Evolutionary conservation across 2,888 invertebrate genomes (phyloP), one percentile per base, ranked within the genome.

Genomic region (Rhamphomyia laevipes): DNA sequence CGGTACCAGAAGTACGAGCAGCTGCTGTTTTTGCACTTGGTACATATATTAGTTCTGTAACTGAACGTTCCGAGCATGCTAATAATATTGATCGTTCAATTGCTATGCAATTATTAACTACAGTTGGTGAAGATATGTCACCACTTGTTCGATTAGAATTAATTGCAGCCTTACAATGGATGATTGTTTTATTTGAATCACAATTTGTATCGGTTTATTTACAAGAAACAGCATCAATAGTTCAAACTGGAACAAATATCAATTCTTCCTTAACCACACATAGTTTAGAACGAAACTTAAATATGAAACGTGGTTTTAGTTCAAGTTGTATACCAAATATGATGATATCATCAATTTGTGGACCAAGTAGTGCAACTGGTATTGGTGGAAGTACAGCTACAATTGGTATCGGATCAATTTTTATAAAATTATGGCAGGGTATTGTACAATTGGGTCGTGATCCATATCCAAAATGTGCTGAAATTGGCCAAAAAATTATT

Each of bases 21-120:
- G 89, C 95, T 2, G 86, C 90, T 43, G 93, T 95, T 6, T 95
- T 85, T 73, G 96, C 97, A 13, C 74, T 99, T 53, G 97, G 96
- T 54, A 88, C 94, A 18, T 94, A 93, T 71, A 82, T 95, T 60
- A 88, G 86, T 66, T 86, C 86, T 33, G 84, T 85, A 40, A 78
- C 78, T 23, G 83, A 86, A 64, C 81, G 93, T 58, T 85, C 86
- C 45, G 92, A 94, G 64, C 95, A 96, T 71, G 92, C 93, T 41
- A 91, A 89, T 70, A 88, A 86, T 64, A 88, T 95, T 51, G 93
- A 95, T 74, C 91, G 94, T 63, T 84, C 86, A 59, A 86, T 97
- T 56, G 93, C 88, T 54, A 86, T 91, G 74, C 86, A 82, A 48
- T 75, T 99, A 56, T 80, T 91, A 47, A 82, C 82, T 61, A 81